Evolutionary conservation across 2,113 vertebrate genomes (phyloP).

Genomic region (Ciconia stormi): DNA sequence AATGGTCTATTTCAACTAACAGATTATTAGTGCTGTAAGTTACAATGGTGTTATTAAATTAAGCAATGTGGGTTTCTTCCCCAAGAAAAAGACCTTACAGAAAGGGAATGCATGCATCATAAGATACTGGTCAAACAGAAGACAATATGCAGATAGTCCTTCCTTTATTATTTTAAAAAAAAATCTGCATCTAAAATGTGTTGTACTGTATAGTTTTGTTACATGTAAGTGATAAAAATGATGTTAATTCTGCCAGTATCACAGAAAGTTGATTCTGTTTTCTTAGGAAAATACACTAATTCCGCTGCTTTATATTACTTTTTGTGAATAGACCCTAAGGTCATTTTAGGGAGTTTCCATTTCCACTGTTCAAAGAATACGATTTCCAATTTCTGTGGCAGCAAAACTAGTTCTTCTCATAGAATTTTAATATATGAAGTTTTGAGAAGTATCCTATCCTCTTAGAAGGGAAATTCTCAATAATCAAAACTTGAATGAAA

Average conservation of each 20-base stretch:
- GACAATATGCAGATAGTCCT: not conserved
- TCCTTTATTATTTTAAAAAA: not conserved
- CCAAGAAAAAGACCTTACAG: not conserved
- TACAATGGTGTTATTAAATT: not conserved
- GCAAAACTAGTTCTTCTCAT: not conserved
- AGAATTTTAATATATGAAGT: not conserved
- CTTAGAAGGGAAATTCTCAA: not conserved
- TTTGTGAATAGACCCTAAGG: slow-evolving; percentile 65
- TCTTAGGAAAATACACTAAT: not conserved
- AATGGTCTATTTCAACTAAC: not conserved
- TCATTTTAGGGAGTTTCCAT: not conserved
- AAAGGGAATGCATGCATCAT: not conserved
- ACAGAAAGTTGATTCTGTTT: not conserved
- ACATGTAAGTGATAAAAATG: not conserved
- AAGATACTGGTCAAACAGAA: not conserved
- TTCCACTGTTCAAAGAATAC: not conserved
- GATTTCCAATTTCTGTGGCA: slow-evolving; percentile 57
- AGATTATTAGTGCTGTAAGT: not conserved
- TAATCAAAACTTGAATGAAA: not conserved
- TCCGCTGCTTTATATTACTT: not conserved
- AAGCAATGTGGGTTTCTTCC: not conserved
- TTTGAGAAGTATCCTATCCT: not conserved
- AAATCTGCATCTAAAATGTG: not conserved
- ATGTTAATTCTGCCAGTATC: not conserved
- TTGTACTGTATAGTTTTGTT: not conserved